A percentile compares a stretch with the other conserved stretches of the same genome.
These are phyloP conservation scores for Scaptomyza hsui DNA, from an alignment of 1,140 invertebrate species.

Conservation along the genomic window DNA sequence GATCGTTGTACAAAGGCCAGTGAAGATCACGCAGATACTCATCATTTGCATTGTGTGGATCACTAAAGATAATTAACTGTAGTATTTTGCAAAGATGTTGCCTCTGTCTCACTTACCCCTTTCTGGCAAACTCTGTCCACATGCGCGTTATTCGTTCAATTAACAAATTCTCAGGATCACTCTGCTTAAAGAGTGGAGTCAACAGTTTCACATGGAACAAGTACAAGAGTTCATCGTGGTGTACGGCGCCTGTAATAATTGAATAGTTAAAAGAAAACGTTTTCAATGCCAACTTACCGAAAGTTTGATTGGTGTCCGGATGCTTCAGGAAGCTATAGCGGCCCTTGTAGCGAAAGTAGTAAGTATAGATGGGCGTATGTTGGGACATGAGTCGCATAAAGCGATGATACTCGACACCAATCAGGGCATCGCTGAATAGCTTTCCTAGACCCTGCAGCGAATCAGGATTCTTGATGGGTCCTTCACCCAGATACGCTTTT, in stretches of 20 bases:
- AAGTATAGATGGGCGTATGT: constrained; percentile 85
- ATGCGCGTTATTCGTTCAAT: constrained; percentile 85
- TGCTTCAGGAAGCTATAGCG: constrained; percentile 85
- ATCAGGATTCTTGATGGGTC: constrained; percentile 31
- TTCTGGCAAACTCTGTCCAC: constrained; percentile 85
- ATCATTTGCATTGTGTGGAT: constrained; percentile 65
- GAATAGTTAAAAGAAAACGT: neutral
- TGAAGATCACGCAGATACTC: constrained; percentile 64
- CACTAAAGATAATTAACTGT: constrained; percentile 23
- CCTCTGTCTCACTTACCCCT: constrained; percentile 74
- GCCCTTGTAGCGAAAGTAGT: constrained; percentile 85
- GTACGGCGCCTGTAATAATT: constrained; percentile 84
- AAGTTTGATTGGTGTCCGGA: constrained; percentile 82
- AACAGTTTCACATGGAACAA: constrained; percentile 85
- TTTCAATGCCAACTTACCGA: constrained; percentile 69
- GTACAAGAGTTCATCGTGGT: constrained; percentile 87
- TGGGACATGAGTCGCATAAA: constrained; percentile 84
- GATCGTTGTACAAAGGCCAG: constrained; percentile 84
- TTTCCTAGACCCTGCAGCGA: constrained; percentile 63
- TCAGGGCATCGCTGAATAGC: constrained; percentile 85
- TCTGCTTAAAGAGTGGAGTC: constrained; percentile 82
- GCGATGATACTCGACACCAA: constrained; percentile 85
- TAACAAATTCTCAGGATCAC: constrained; percentile 84
- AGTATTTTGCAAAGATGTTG: no score
- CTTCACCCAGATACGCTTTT: constrained; percentile 51